These are phyloP conservation scores for Potamarius usumacintae DNA, from an alignment of 2,113 vertebrate species.

Conservation along the genomic window DNA sequence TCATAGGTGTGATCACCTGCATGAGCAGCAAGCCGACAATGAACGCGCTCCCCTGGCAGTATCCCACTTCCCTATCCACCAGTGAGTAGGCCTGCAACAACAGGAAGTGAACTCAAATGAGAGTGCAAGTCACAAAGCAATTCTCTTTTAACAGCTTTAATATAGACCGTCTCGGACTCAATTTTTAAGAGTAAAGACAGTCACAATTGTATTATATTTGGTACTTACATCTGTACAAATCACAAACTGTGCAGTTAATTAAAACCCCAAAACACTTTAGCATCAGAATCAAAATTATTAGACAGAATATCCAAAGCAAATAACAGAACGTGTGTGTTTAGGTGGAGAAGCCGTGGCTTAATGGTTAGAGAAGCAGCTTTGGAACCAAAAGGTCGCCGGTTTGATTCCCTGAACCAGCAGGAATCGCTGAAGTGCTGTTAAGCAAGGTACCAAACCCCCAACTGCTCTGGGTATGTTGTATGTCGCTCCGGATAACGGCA, in stretches of 20 bases:
- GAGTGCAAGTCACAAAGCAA: not conserved
- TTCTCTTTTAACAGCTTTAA: not conserved
- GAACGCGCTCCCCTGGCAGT: slow-evolving; percentile 98
- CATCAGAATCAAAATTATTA: not conserved
- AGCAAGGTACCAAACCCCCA: too few species aligned
- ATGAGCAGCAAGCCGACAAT: slow-evolving; percentile 97
- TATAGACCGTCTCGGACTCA: not conserved
- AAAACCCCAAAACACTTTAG: not conserved
- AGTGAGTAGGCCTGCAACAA: slow-evolving; percentile 90
- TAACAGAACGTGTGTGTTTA: too few species aligned
- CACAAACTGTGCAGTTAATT: not conserved
- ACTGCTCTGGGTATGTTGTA: too few species aligned
- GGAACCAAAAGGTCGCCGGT: too few species aligned
- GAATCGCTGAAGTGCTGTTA: too few species aligned
- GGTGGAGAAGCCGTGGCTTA: too few species aligned
- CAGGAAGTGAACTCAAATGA: slow-evolving; percentile 47
- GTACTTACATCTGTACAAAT: not conserved
- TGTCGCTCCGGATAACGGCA: too few species aligned
- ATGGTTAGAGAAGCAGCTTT: too few species aligned
- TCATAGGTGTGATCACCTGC: slow-evolving; percentile 79
- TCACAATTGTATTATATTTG: not conserved
- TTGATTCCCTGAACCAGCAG: too few species aligned
- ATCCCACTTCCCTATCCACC: slow-evolving; percentile 97
- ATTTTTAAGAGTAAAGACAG: not conserved
- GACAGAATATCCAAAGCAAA: not conserved